Evolutionary conservation across 2,797 vertebrate species (phyloP), one percentile per base, ranked within the genome.

Genomic region (Anguilla marmorata): DNA sequence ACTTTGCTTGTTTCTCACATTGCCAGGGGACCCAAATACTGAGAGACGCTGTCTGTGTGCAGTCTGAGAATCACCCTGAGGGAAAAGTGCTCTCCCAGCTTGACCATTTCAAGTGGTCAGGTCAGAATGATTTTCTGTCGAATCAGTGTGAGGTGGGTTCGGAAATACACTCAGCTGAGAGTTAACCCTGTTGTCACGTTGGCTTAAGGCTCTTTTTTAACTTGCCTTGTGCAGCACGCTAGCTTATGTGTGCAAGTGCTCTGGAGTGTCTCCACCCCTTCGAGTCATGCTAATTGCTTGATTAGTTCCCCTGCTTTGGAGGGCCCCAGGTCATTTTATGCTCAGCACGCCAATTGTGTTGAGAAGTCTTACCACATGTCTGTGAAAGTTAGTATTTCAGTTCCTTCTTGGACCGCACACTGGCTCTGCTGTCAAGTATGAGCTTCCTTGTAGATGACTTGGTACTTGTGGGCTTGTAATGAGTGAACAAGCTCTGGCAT

Each of bases 61-160:
- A 91, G 91, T 92, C 90, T 92, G 90, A 88, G 91, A 90, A 90
- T 91, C 87, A 87, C 93, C 90, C 24, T 76, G 48, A 89, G 94
- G 92, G 93, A 92, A 41, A 90, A 63, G 0, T 12, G 50, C 82
- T 88, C 90, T 74, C 87, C 80, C 88, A 87, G 89, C 88, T 88
- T 92, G 90, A 88, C 91, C 90, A 91, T 91, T 27, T 92, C 87
- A 93, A 93, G 90, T 90, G 91, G 91, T 89, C 89, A 89, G 87
- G 86, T 93, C 90, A 87, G 88, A 90, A 91, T 94, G 94, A 95
- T 94, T 93, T 93, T 91, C 92, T 94, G 92, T 94, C 94, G 93
- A 91, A 92, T 90, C 92, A 92, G 80, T 88, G 88, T 86, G 89
- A 89, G 89, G 56, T 33, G 84, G 84, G 8, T 82, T 56, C 52